Conservation (phyloP, 2,888 invertebrate genomes). For the Oscheius onirici region DNA sequence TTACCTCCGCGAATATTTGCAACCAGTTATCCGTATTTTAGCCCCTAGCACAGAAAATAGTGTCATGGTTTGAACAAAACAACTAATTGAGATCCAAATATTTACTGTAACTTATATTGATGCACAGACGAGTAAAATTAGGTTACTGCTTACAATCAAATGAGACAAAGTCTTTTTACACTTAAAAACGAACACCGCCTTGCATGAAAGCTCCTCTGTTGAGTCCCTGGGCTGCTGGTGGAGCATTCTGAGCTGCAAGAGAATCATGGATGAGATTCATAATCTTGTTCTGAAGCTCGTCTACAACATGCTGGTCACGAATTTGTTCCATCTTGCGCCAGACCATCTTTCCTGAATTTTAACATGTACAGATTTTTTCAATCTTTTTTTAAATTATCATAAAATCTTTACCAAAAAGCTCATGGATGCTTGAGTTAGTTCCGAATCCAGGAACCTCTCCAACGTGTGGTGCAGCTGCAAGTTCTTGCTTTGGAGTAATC, state of each 20-base stretch:
- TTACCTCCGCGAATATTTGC: too few species aligned
- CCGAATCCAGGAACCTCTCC: conserved; percentile 54
- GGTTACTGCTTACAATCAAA: neutral
- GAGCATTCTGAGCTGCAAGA: conserved; percentile 28
- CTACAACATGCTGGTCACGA: conserved; percentile 41
- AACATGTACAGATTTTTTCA: neutral
- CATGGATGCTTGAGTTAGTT: conserved; percentile 53
- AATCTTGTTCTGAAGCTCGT: conserved; percentile 48
- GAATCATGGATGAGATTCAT: conserved; percentile 53
- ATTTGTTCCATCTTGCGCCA: conserved; percentile 55
- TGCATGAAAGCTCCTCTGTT: conserved; percentile 19
- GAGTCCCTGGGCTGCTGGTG: neutral
- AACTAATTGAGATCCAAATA: neutral
- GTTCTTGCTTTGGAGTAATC: too few species aligned
- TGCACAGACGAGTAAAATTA: neutral
- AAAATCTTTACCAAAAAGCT: conserved; percentile 40
- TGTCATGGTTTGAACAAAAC: neutral
- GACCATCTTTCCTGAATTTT: conserved; percentile 48
- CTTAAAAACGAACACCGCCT: neutral
- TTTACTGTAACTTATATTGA: neutral
- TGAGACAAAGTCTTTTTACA: neutral
- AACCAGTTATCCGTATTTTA: too few species aligned
- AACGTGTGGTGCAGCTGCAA: neutral
- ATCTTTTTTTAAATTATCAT: too few species aligned
- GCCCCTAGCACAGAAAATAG: too few species aligned